Base-by-base conservation (phyloP, 2,797 vertebrate species). In the Toxotes lorentzi region DNA sequence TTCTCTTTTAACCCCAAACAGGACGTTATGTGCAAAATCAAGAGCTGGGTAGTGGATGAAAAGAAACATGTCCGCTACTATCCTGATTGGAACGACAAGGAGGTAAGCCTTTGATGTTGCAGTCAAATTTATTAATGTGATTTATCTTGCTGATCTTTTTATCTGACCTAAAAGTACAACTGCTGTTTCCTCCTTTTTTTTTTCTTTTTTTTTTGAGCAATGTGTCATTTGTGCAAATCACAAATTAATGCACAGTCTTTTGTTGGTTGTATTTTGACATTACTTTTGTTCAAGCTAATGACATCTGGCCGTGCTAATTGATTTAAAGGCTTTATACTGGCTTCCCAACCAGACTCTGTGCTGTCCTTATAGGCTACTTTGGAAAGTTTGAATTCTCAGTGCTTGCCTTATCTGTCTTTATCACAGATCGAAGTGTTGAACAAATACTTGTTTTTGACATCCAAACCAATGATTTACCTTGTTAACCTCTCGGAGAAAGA, bases 401-500 rank as follows among this genome's bases (percentile, higher is more conserved):
- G 63, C 76, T 83, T 71, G 70, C 40, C 73, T 76, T 76, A 66
- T 88, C 74, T 90, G 21, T 86, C 73, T 86, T 69, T 66, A 69
- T 63, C 71, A 50, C 91, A 98, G 97, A 98, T 99, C 83, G 97
- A 99, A 67, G 97, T 99, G 82, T 94, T 99, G 95, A 99, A 99
- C 95, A 99, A 99, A 94, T 95, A 98, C 93, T 96, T 99, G 94
- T 96, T 99, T 94, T 95, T 99, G 93, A 99, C 97, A 70, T 99
- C 97, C 89, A 99, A 99, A 95, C 97, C 98, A 11, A 98, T 98
- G 98, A 97, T 98, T 90, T 99, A 99, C 93, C 95, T 99, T 92
- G 94, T 99, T 93, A 99, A 99, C 94, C 97, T 99, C 84, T 97
- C 97, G 3, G 97, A 99, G 94, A 98, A 97, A 95, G 97, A 98